Base-by-base conservation (phyloP, 2,888 invertebrate genomes). In the Lasioglossum calceatum region DNA sequence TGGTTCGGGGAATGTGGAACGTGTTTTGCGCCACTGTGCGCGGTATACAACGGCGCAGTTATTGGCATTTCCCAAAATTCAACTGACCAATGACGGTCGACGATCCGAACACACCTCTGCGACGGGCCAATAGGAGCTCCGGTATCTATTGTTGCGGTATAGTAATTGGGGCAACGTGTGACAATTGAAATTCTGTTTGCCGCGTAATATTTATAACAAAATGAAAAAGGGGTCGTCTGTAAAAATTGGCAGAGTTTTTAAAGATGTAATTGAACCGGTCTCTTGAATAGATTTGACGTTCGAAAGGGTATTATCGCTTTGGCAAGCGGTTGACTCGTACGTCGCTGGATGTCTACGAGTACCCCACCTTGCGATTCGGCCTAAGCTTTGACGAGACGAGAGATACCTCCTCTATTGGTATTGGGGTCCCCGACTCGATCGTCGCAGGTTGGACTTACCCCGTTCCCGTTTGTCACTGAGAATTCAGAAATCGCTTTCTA, bases 371-470 rank as follows among this genome's bases (percentile, higher is more conserved):
- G 88, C 86, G 86, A 87, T 87, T 88, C 88, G 87, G 88, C 81
- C 84, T 88, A 86, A 84, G 86, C 88, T 89, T 88, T 72, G 83
- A 83, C 83, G 83, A 84, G 83, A 83, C 83, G 83, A 84, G 83
- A 84, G 87, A 79, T 78, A 85, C 86, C 81, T 86, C 86, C 81
- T 86, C 85, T 85, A 85, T 84, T 83, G 87, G 85, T 92, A 92
- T 89, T 92, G 92, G 92, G 90, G 90, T 92, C 89, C 90, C 90
- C 86, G 92, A 90, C 88, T 91, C 91, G 92, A 91, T 90, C 91
- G 92, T 91, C 88, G 87, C 89, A 91, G 92, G 92, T 92, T 92
- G 91, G 90, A 87, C 87, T 81, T 77, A 88, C 85, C 84, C 87
- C 83, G 82, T 86, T 84, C 84, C 87, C 83, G 82, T 86, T 84